Conservation (phyloP, 2,888 invertebrate genomes). For the Sphaerophoria taeniata region DNA sequence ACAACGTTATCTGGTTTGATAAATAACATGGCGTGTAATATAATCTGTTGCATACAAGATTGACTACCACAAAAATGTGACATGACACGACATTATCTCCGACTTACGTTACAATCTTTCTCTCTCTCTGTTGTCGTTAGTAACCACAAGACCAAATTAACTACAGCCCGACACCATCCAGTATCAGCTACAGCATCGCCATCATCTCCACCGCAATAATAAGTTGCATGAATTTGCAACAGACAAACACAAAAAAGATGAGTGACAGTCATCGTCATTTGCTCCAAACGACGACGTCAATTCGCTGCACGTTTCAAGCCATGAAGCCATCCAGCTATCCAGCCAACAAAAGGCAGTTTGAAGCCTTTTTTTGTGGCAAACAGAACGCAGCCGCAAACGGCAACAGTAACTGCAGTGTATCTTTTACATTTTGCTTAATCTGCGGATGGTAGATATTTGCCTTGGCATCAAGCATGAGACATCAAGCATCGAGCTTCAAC, state of each 20-base stretch:
- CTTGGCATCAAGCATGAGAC: background rate
- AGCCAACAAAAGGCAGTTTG: slow-evolving; percentile 59
- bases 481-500: no score
- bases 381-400: slow-evolving; percentile 60
- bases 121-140: background rate
- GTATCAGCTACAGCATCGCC: slow-evolving; percentile 32
- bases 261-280: slow-evolving; percentile 32
- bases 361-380: background rate
- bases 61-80: slow-evolving; percentile 74
- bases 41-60: slow-evolving; percentile 63
- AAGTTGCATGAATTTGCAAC: slow-evolving; percentile 22
- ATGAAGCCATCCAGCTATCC: slow-evolving; percentile 12
- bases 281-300: slow-evolving; percentile 49
- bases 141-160: slow-evolving; percentile 60
- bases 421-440: slow-evolving; percentile 70
- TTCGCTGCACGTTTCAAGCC: slow-evolving; percentile 40
- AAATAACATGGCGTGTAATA: slow-evolving; percentile 66
- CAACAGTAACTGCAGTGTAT: slow-evolving; percentile 52
- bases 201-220: slow-evolving; percentile 30
- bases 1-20: slow-evolving; percentile 59
- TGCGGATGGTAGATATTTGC: slow-evolving; percentile 62
- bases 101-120: slow-evolving; percentile 58
- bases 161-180: slow-evolving; percentile 42
- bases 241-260: slow-evolving; percentile 20
- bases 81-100: slow-evolving; percentile 71